Conservation (phyloP, 1,140 invertebrate species). For the Atta texana region DNA sequence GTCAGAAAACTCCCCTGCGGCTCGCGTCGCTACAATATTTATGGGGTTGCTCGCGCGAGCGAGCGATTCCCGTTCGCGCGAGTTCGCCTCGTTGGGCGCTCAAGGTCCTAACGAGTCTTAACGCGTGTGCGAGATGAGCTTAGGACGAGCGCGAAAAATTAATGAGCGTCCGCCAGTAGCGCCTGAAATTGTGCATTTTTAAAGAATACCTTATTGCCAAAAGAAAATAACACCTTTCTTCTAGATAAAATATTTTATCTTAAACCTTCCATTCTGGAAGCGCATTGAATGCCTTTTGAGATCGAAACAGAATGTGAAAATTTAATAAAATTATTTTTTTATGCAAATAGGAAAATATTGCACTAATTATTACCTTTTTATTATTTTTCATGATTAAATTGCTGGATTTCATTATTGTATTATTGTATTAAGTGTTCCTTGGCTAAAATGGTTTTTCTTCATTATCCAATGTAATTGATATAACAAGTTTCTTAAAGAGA, state of each 20-base stretch:
- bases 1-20: constrained; percentile 77
- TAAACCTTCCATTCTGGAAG: not conserved
- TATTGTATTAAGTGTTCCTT: not conserved
- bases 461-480: not conserved
- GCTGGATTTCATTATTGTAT: not conserved
- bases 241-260: not conserved
- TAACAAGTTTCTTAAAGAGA: not conserved
- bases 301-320: not conserved
- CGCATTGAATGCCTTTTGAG: not conserved
- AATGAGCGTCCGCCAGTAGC: constrained; percentile 68
- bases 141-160: constrained; percentile 76
- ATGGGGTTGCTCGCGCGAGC: constrained; percentile 78
- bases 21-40: constrained; percentile 78
- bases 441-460: not conserved
- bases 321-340: not conserved
- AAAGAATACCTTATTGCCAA: constrained; percentile 35
- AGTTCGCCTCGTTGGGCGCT: constrained; percentile 77
- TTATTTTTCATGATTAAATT: not conserved
- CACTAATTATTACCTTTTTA: too few species aligned
- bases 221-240: not conserved
- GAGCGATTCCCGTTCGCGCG: constrained; percentile 76
- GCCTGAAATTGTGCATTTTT: constrained; percentile 62
- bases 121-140: constrained; percentile 72
- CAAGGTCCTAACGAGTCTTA: constrained; percentile 76
- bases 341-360: not conserved